phyloP scores from a whole-genome alignment of 2,888 invertebrate species.

The Synanthedon tipuliformis region DNA sequence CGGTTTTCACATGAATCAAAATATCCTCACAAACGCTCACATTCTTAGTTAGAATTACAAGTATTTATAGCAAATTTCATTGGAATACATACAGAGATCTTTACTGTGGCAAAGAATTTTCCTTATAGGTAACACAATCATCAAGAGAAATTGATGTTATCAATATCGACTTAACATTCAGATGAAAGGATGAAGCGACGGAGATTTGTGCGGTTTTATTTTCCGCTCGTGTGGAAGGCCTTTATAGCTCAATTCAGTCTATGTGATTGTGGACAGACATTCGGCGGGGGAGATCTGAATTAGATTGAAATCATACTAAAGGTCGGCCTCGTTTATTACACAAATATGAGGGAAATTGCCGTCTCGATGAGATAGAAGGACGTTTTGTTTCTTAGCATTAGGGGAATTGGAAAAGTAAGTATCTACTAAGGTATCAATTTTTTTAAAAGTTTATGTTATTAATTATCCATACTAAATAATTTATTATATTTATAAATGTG shows the following conservation, averaged over 20 bases:
- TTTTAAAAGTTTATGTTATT: too few species aligned
- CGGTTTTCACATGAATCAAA: too few species aligned
- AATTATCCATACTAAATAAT: too few species aligned
- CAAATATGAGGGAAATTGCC: slow-evolving; percentile 26
- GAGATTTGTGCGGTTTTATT: background rate
- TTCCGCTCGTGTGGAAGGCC: background rate
- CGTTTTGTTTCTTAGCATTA: too few species aligned
- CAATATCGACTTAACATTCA: too few species aligned
- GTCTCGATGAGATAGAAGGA: slow-evolving; percentile 11
- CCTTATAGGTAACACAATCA: background rate
- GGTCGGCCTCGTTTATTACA: slow-evolving; percentile 23
- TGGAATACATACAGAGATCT: background rate
- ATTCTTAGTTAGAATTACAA: too few species aligned
- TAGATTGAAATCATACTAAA: slow-evolving; percentile 39
- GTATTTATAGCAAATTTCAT: too few species aligned
- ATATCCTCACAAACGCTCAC: too few species aligned
- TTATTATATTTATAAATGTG: too few species aligned
- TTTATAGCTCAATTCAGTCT: background rate
- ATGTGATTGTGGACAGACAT: background rate
- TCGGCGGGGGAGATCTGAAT: slow-evolving; percentile 20
- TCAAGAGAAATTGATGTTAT: background rate
- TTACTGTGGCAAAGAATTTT: background rate
- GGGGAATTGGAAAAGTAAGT: too few species aligned
- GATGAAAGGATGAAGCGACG: background rate
- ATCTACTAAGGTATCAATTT: too few species aligned